Conservation (phyloP, 2,113 vertebrate genomes). For the Dipodomys spectabilis region DNA sequence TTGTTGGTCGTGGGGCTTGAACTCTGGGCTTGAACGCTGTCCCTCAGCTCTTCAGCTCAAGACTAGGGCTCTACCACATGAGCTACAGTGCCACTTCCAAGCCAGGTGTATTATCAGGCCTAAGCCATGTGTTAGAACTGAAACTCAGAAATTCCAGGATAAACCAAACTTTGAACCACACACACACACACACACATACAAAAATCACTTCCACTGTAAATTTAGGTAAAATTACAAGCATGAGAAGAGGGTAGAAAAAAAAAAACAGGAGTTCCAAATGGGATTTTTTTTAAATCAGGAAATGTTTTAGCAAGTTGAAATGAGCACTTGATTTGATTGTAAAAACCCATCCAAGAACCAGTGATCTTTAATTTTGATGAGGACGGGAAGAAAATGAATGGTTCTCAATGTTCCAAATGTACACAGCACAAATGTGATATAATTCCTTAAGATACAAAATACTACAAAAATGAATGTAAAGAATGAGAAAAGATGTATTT, state of each 20-base stretch:
- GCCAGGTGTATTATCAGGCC: not conserved
- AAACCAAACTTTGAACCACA: not conserved
- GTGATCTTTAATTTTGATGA: conserved; percentile 46
- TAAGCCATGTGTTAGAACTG: not conserved
- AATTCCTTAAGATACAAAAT: conserved; percentile 84
- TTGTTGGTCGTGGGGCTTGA: no score
- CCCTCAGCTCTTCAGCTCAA: no score
- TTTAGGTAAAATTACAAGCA: conserved; percentile 6
- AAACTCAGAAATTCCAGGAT: conserved; percentile 38
- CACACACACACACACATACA: no score
- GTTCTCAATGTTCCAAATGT: conserved; percentile 78
- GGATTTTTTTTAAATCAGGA: conserved; percentile 16
- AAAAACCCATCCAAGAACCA: conserved; percentile 61
- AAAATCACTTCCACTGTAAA: not conserved
- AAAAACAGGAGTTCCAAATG: not conserved
- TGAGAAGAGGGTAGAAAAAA: not conserved
- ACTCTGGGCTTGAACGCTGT: no score
- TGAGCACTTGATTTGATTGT: conserved; percentile 71
- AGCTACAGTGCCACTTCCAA: no score
- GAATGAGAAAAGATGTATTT: conserved; percentile 80
- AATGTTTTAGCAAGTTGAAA: conserved; percentile 64
- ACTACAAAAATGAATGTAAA: conserved; percentile 86
- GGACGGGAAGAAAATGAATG: conserved; percentile 70
- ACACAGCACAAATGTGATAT: conserved; percentile 85
- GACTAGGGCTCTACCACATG: no score